Evolutionary conservation across 2,113 vertebrate genomes (phyloP).

Genomic region (Lutjanus erythropterus): DNA sequence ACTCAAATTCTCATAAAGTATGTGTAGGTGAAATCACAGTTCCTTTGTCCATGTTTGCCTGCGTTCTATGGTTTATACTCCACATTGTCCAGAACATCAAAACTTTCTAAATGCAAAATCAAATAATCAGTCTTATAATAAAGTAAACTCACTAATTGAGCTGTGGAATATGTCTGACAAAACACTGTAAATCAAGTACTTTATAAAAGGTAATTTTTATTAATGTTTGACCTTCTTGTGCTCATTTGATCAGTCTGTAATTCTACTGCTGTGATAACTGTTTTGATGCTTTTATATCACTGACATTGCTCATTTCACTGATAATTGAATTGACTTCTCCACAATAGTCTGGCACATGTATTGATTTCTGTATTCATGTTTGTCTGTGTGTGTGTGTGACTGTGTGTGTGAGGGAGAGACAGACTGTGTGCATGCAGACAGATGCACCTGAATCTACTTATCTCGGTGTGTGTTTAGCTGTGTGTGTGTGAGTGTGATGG

Average conservation of each 20-base stretch:
- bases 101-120: neutral
- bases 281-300: constrained; percentile 12
- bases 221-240: neutral
- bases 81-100: neutral
- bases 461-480: neutral
- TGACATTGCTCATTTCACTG: neutral
- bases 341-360: neutral
- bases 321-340: constrained; percentile 23
- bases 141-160: neutral
- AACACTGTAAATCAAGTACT: neutral
- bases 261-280: neutral
- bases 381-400: constrained; percentile 7
- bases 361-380: constrained; percentile 12
- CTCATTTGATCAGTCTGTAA: neutral
- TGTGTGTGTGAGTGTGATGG: neutral
- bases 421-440: neutral
- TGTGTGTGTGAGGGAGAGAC: neutral
- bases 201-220: neutral
- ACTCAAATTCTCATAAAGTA: neutral
- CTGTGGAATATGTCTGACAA: no score
- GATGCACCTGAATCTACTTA: constrained; percentile 44
- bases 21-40: no score
- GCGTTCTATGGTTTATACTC: neutral
- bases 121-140: neutral
- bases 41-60: neutral